phyloP scores from a whole-genome alignment of 2,888 invertebrate genomes.

The Diachrysia chrysitis region DNA sequence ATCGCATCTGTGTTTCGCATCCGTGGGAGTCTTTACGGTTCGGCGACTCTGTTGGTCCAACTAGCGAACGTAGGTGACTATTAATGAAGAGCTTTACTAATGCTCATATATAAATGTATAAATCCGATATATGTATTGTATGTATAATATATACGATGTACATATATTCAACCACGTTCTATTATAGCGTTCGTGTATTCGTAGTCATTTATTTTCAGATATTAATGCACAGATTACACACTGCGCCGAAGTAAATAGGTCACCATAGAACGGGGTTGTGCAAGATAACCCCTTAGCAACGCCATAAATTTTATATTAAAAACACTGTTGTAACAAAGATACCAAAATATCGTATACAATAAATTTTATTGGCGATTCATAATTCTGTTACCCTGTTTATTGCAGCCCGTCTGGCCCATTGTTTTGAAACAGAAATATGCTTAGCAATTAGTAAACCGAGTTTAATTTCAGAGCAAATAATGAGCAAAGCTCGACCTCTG shows the following conservation, averaged over 20 bases:
- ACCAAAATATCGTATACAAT: conserved; percentile 26
- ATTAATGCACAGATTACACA: conserved; percentile 74
- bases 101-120: conserved; percentile 45
- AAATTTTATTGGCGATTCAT: conserved; percentile 32
- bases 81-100: conserved; percentile 34
- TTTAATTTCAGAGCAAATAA: conserved; percentile 59
- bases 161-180: conserved; percentile 66
- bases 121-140: conserved; percentile 65
- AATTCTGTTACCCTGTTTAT: conserved; percentile 29
- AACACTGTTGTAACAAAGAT: conserved; percentile 49
- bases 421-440: conserved; percentile 45
- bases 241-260: conserved; percentile 74
- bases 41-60: conserved; percentile 5
- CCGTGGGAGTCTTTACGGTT: background rate
- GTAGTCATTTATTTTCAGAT: conserved; percentile 68
- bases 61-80: conserved; percentile 16
- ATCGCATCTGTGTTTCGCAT: background rate
- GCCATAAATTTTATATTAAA: conserved; percentile 72
- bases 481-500: conserved; percentile 47
- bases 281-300: conserved; percentile 73
- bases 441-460: conserved; percentile 41
- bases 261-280: conserved; percentile 72
- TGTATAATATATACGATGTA: too few relatives aligned
- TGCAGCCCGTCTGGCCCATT: conserved; percentile 24
- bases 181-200: conserved; percentile 61